Evolutionary conservation across 2,797 vertebrate genomes (phyloP).

Genomic region (Halcyon chelicuti): DNA sequence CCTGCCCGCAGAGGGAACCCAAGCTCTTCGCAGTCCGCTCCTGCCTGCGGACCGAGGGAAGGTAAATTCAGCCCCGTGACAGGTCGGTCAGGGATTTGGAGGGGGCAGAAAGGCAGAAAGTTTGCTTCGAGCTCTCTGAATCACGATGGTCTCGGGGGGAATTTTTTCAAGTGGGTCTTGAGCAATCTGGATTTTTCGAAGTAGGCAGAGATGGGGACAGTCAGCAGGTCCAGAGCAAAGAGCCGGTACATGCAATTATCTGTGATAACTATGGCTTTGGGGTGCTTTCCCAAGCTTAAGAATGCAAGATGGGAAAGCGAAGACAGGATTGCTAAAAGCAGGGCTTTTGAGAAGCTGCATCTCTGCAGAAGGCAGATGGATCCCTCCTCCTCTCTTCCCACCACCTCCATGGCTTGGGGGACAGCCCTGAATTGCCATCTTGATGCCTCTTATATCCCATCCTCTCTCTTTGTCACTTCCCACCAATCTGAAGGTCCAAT

Average conservation of each 20-base stretch:
- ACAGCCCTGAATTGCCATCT: not conserved
- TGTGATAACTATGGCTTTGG: not conserved
- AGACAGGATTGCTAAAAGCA: not conserved
- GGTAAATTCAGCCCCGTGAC: accelerated
- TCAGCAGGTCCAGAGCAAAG: not conserved
- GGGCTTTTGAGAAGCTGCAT: not conserved
- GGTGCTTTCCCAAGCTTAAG: not conserved
- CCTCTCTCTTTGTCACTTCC: not conserved
- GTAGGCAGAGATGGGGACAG: not conserved
- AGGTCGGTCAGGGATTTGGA: accelerated
- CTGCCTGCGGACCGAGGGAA: accelerated
- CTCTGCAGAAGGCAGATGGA: not conserved
- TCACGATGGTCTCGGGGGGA: accelerated
- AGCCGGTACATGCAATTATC: not conserved
- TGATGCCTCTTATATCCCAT: not conserved
- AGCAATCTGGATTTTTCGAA: accelerated
- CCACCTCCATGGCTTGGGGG: accelerated
- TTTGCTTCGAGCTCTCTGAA: not conserved
- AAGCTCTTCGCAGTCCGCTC: not conserved
- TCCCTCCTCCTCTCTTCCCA: not conserved
- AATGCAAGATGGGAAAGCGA: not conserved
- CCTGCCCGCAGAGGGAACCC: conserved; percentile 17
- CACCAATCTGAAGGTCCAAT: not conserved
- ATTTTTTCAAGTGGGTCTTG: not conserved
- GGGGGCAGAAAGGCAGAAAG: accelerated